Percentiles rank a stretch among this genome's conserved stretches.
Evolutionary conservation across 2,113 vertebrate genomes (phyloP).

Genomic region (Puntigrus tetrazona): DNA sequence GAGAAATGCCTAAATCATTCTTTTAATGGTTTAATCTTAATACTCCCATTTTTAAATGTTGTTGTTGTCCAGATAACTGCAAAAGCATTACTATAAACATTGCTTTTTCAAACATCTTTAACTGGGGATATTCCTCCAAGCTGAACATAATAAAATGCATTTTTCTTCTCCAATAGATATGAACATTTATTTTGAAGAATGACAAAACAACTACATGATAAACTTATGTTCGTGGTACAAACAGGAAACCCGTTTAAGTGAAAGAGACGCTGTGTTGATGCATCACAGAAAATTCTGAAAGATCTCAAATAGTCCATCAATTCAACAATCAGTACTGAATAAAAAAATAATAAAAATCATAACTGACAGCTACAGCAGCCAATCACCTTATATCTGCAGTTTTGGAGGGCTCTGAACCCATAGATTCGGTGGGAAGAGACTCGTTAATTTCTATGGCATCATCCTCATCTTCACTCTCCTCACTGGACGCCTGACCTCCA

Average conservation of each 20-base stretch:
- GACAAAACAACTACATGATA: not conserved
- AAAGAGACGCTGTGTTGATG: not conserved
- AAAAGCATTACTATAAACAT: not conserved
- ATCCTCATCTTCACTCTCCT: slow-evolving; percentile 57
- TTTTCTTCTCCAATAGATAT: not conserved
- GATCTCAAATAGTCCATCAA: not conserved
- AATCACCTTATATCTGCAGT: slow-evolving; percentile 36
- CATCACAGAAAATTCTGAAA: not conserved
- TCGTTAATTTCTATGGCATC: slow-evolving; percentile 21
- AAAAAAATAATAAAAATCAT: not conserved
- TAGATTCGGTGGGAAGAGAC: not conserved
- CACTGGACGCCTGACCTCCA: not conserved
- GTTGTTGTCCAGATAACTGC: not conserved
- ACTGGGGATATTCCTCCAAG: not conserved
- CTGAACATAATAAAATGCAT: not conserved
- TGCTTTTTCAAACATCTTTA: not conserved
- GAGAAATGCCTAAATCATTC: not conserved
- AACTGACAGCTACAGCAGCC: not conserved
- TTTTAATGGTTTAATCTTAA: not conserved
- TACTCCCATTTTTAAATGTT: not conserved
- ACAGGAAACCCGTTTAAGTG: not conserved
- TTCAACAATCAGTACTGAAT: not conserved
- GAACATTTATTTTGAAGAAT: not conserved
- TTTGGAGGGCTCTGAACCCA: not conserved
- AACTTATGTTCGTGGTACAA: no score